phyloP scores from a whole-genome alignment of 2,888 invertebrate species.

The Punctoribates punctum region DNA sequence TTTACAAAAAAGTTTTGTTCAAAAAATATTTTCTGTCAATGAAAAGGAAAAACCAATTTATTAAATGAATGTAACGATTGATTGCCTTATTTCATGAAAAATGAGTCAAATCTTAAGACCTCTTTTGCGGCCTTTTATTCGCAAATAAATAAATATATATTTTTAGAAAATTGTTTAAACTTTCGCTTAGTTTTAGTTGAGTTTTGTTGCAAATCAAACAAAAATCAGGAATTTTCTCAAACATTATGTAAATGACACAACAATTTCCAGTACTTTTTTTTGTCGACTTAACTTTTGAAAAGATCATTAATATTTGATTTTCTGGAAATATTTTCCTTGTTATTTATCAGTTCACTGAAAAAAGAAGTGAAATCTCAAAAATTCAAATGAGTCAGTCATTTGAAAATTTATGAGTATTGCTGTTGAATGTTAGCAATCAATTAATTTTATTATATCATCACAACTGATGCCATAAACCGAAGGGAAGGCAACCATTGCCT shows the following conservation, averaged over 20 bases:
- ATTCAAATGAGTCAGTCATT: neutral
- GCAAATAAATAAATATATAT: too few relatives aligned
- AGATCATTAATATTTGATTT: neutral
- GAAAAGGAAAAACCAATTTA: too few relatives aligned
- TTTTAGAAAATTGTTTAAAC: too few relatives aligned
- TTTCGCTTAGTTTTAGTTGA: too few relatives aligned
- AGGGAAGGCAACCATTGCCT: neutral
- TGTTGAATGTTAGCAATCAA: conserved; percentile 20
- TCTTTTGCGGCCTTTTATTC: too few relatives aligned
- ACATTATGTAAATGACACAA: conserved; percentile 4
- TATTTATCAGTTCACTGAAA: neutral
- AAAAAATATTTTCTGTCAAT: too few relatives aligned
- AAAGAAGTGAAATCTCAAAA: neutral
- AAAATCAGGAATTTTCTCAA: neutral
- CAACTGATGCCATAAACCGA: neutral
- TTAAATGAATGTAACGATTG: too few relatives aligned
- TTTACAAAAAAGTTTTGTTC: too few relatives aligned
- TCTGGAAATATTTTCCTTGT: neutral
- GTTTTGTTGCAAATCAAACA: neutral
- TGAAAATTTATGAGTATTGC: neutral
- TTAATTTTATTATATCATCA: conserved; percentile 20
- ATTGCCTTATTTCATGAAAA: too few relatives aligned
- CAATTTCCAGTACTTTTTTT: neutral
- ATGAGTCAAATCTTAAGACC: too few relatives aligned
- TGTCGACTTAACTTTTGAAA: neutral